These are phyloP conservation scores for Eleutherodactylus coqui DNA, from an alignment of 2,797 vertebrate genomes.

Conservation along the genomic window DNA sequence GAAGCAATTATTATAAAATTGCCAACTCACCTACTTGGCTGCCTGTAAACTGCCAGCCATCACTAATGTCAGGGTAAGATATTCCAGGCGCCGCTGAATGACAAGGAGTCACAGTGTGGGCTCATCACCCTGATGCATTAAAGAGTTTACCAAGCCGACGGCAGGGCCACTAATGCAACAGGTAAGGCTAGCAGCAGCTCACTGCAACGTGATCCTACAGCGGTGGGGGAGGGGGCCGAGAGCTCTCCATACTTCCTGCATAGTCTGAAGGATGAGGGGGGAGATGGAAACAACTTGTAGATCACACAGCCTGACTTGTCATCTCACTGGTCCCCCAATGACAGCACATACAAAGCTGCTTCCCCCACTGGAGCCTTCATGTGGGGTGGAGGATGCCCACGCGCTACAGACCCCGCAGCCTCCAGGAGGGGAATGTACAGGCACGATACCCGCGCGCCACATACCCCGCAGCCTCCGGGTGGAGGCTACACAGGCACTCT, in stretches of 20 bases:
- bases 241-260: slow-evolving; percentile 4
- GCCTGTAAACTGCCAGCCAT: slow-evolving; percentile 17
- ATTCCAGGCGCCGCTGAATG: background rate
- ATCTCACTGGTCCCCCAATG: background rate
- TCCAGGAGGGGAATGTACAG: background rate
- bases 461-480: background rate
- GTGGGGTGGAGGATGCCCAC: no score
- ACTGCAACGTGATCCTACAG: background rate
- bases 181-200: background rate
- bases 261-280: slow-evolving; percentile 5
- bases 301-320: background rate
- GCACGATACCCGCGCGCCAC: background rate
- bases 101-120: background rate
- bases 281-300: slow-evolving; percentile 8
- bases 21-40: slow-evolving; percentile 43
- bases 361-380: background rate
- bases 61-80: background rate
- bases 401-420: background rate
- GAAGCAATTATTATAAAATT: slow-evolving; percentile 57
- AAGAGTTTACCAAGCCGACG: background rate
- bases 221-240: slow-evolving; percentile 6
- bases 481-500: background rate
- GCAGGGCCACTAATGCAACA: slow-evolving; percentile 37
- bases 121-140: background rate
- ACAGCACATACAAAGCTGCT: background rate